Base-by-base conservation (phyloP, 2,797 vertebrate species). In the Fundulus diaphanus region DNA sequence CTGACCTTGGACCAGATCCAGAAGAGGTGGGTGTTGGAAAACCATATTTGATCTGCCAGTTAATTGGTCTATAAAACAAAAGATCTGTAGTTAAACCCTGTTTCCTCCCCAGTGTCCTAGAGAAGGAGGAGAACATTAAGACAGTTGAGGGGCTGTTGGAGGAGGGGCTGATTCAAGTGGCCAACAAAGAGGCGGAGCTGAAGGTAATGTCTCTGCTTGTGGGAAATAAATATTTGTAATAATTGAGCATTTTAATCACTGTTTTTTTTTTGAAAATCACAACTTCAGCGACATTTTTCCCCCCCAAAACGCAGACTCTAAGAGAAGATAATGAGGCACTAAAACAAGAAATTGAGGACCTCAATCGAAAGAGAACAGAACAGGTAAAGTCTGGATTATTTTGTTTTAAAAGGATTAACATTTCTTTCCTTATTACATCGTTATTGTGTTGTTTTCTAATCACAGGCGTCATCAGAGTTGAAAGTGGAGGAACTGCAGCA, bases 101-200 rank as follows among this genome's bases (percentile, higher is more conserved):
- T 35, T 70, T 79, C 46, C 59, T 68, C 1, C 52, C 12, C 82
- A 99, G 98, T 83, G 92, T 96, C 83, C 94, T 93, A 81, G 97
- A 99, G 86, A 97, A 95, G 69, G 97, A 99, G 72, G 97, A 98
- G 73, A 99, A 97, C 90, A 96, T 99, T 85, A 99, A 96, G 93
- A 98, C 96, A 0, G 96, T 99, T 40, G 97, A 99, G 91, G 95
- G 93, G 74, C 93, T 99, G 78, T 94, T 99, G 78, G 97, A 99
- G 90, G 91, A 97, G 74, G 97, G 97, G 71, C 95, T 99, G 77
- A 99, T 99, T 79, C 94, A 99, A 90, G 95, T 99, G 93, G 98
- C 98, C 81, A 99, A 98, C 88, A 99, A 98, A 84, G 97, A 98
- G 77, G 97, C 97, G 29, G 96, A 97, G 48, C 93, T 99, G 57